phyloP scores from a whole-genome alignment of 2,888 invertebrate species.

The Erebia aethiops region DNA sequence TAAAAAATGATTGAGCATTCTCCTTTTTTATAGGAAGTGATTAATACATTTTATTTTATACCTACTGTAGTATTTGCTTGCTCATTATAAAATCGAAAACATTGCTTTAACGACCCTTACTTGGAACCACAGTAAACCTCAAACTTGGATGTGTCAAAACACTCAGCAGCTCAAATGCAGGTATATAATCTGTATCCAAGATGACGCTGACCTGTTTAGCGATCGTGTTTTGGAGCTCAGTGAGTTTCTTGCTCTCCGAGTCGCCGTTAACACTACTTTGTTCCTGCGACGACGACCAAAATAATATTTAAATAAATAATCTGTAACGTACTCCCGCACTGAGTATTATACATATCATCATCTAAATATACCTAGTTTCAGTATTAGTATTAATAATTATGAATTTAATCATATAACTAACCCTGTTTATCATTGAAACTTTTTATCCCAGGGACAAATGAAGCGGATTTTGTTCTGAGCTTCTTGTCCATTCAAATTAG shows the following conservation, averaged over 20 bases:
- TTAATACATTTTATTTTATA: no score
- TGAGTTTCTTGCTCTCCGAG: conserved; percentile 82
- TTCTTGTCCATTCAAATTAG: no score
- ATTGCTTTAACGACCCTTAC: background rate
- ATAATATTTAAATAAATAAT: conserved; percentile 54
- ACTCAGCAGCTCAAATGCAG: conserved; percentile 29
- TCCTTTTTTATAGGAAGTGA: no score
- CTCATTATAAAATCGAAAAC: background rate
- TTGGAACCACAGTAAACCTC: background rate
- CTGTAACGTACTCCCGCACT: conserved; percentile 39
- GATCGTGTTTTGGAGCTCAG: conserved; percentile 92
- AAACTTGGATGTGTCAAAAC: conserved; percentile 8
- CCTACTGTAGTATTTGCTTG: no score
- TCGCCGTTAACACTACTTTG: conserved; percentile 75
- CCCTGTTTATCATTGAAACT: background rate
- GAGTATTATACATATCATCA: background rate
- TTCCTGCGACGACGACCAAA: conserved; percentile 71
- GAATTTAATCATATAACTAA: background rate
- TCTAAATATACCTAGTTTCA: background rate
- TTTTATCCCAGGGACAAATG: no score
- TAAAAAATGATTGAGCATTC: background rate
- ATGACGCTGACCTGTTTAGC: conserved; percentile 89
- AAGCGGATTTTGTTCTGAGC: no score
- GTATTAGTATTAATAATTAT: background rate
- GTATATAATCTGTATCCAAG: conserved; percentile 32